Percentiles rank a stretch among this genome's conserved stretches.
These are phyloP conservation scores for Lynx canadensis DNA, from an alignment of 2,113 vertebrate species.

Conservation along the genomic window DNA sequence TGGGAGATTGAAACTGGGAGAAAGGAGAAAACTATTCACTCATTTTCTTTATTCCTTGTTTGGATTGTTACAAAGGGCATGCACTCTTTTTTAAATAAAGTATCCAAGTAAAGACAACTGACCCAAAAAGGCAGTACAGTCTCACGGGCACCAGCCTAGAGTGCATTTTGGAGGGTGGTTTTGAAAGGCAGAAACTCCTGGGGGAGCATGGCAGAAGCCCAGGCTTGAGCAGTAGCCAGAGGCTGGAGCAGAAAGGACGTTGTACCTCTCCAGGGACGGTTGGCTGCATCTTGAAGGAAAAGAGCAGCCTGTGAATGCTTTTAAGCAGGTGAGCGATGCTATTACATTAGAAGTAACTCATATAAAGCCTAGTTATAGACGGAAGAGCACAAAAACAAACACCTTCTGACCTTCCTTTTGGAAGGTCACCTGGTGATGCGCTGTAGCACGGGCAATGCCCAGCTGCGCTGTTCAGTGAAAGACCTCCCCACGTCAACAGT, in stretches of 20 bases:
- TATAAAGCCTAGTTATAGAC: background rate
- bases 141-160: background rate
- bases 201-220: rapidly evolving
- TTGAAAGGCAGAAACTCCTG: background rate
- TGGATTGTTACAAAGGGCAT: background rate
- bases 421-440: no score
- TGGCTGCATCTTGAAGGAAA: no score
- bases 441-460: rapidly evolving
- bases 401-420: rapidly evolving
- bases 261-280: rapidly evolving
- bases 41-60: background rate
- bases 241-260: no score
- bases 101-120: background rate
- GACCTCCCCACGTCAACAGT: rapidly evolving
- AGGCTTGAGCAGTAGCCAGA: background rate
- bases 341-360: background rate
- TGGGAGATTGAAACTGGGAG: background rate
- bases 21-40: background rate
- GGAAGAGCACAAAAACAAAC: no score
- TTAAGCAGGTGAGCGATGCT: rapidly evolving
- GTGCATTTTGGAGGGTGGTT: rapidly evolving
- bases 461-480: rapidly evolving
- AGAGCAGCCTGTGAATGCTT: rapidly evolving
- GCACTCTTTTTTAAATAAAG: background rate
- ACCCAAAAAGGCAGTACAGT: background rate